Base-by-base conservation (phyloP, 2,797 vertebrate genomes). In the Oceanodroma leucorhoa region DNA sequence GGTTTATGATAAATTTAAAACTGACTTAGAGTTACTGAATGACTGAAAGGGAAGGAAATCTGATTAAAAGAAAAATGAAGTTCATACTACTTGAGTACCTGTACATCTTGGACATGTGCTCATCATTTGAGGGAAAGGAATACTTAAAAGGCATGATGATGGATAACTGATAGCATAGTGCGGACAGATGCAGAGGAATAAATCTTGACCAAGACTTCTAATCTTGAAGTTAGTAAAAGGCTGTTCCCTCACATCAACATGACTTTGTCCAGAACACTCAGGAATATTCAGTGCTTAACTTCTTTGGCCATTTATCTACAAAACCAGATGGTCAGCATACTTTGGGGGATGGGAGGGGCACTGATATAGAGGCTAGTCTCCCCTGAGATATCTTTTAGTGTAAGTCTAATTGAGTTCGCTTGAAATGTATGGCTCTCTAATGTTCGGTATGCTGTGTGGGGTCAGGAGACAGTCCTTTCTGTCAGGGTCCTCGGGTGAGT, bases 381-480 rank as follows among this genome's bases (percentile, higher is more conserved):
- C 45, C 29, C 11, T 8, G n/a, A 46, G 38, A 5, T 9, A 30
- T 38, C 24, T 60, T 40, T 53, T 27, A 18, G 19, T 51, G 1
- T 50, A 38, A 20, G 24, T 20, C 51, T 32, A 50, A 7, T 8
- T 21, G 20, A 17, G 40, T 70, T 46, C 65, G 11, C 50, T 20
- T 61, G 38, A 29, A 27, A 38, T 10, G 9, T 11, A 5, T 24
- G 32, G 17, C 7, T 6, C 22, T 62, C 20, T 26, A 7, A 17
- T 3, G 30, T 19, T 30, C 34, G 24, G 46, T 14, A 16, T 40
- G 55, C 17, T 1, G 1, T 1, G 6, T 3, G 26, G 61, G 11
- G 24, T 21, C 13, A 40, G 46, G 40, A 53, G 21, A 10, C 5
- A 15, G 50, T 16, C 34, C 34, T 62, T 70, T 46, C 29, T 24